phyloP scores from a whole-genome alignment of 2,888 invertebrate genomes.

The Spisula subtruncata region DNA sequence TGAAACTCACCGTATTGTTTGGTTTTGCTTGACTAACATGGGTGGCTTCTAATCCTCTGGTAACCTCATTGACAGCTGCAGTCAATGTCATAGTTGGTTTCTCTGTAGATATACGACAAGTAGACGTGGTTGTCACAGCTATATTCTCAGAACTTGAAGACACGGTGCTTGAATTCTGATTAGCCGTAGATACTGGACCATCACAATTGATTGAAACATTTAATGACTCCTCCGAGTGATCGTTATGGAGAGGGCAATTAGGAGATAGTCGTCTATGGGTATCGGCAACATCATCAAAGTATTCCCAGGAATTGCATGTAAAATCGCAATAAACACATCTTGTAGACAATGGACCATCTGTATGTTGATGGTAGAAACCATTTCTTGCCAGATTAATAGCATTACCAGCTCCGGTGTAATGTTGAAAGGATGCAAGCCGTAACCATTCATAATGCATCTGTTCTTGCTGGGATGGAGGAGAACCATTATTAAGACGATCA shows the following conservation, averaged over 20 bases:
- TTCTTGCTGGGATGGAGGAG: conserved; percentile 31
- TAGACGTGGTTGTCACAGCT: not conserved
- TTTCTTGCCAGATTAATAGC: conserved; percentile 49
- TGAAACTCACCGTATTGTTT: not conserved
- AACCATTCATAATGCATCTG: conserved; percentile 55
- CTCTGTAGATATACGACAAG: not conserved
- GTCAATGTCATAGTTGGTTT: not conserved
- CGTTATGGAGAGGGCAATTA: conserved; percentile 56
- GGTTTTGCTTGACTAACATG: not conserved
- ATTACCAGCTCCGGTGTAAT: conserved; percentile 49
- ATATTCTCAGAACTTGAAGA: not conserved
- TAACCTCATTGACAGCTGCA: not conserved
- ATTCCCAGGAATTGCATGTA: conserved; percentile 51
- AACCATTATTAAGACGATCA: conserved; percentile 23
- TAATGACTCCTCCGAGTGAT: conserved; percentile 9
- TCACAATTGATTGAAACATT: conserved; percentile 28
- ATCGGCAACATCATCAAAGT: conserved; percentile 57
- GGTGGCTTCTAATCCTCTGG: not conserved
- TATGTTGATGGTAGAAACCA: conserved; percentile 52
- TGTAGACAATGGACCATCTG: conserved; percentile 44
- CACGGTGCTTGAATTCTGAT: not conserved
- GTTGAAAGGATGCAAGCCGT: conserved; percentile 38
- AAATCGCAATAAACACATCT: conserved; percentile 60
- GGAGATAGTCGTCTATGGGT: conserved; percentile 67
- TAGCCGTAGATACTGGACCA: not conserved